Conservation (phyloP, 2,113 vertebrate genomes). For the Rhegmatorhina hoffmannsi region DNA sequence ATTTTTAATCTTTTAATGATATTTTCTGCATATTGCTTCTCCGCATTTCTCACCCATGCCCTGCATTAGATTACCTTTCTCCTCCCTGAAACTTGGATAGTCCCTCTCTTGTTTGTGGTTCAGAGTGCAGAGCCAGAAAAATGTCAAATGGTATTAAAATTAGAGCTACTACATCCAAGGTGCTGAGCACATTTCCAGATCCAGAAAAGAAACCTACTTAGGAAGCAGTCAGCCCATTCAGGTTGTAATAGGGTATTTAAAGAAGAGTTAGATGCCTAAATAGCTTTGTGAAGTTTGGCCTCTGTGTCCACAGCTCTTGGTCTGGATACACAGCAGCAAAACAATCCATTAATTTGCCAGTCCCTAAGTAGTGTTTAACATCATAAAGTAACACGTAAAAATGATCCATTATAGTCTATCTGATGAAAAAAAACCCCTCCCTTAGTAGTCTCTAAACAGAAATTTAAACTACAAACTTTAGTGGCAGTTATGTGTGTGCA, state of each 20-base stretch:
- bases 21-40: not conserved
- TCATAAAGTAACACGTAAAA: not conserved
- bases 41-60: not conserved
- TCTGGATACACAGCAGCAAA: not conserved
- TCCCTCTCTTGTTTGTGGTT: not conserved
- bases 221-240: not conserved
- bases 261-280: not conserved
- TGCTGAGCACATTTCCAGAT: not conserved
- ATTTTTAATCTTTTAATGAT: not conserved
- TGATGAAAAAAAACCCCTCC: not conserved
- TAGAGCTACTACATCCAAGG: not conserved
- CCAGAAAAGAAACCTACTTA: not conserved
- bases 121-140: conserved; percentile 1
- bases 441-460: conserved; percentile 25
- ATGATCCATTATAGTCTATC: not conserved
- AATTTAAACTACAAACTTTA: not conserved
- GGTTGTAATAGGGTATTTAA: not conserved
- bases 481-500: not conserved
- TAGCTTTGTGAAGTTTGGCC: not conserved
- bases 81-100: not conserved
- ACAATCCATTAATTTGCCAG: not conserved
- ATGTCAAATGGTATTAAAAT: not conserved
- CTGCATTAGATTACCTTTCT: not conserved
- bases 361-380: not conserved
- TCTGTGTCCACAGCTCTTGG: not conserved